Evolutionary conservation across 2,113 vertebrate genomes (phyloP).

Genomic region (Coptodon bakossiorum): DNA sequence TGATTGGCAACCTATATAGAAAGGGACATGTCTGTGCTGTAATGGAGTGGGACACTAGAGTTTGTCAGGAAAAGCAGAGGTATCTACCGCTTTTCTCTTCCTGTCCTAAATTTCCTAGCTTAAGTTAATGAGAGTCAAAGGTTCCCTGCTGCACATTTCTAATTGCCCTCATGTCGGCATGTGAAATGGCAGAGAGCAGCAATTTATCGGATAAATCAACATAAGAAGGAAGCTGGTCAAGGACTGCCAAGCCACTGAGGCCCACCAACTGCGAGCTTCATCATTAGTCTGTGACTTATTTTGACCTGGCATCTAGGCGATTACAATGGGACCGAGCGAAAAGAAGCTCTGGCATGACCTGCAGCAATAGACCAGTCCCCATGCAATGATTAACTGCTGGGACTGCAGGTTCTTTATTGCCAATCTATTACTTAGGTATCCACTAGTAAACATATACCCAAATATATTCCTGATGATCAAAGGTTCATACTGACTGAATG

Average conservation of each 20-base stretch:
- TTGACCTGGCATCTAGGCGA: conserved; percentile 39
- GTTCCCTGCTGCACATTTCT: conserved; percentile 52
- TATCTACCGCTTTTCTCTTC: conserved; percentile 18
- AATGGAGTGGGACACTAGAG: conserved; percentile 49
- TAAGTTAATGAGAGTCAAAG: conserved; percentile 69
- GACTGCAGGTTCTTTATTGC: not conserved
- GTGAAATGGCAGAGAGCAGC: conserved; percentile 53
- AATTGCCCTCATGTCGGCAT: conserved; percentile 59
- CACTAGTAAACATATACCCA: not conserved
- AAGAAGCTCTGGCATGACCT: not conserved
- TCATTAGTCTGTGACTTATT: conserved; percentile 50
- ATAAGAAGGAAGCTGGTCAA: conserved; percentile 53
- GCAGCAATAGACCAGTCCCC: not conserved
- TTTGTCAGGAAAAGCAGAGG: conserved; percentile 8
- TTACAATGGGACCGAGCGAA: not conserved
- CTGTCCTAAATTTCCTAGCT: conserved; percentile 31
- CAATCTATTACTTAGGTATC: not conserved
- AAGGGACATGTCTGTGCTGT: conserved; percentile 40
- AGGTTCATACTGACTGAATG: not conserved
- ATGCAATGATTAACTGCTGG: conserved; percentile 4
- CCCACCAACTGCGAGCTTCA: conserved; percentile 45
- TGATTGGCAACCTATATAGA: conserved; percentile 48
- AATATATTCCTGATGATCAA: not conserved
- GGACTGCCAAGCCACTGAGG: conserved; percentile 50
- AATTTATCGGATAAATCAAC: conserved; percentile 67